A percentile compares a stretch with the other conserved stretches of the same genome.
Evolutionary conservation across 2,113 vertebrate species (phyloP).

Genomic region (Actenoides lindsayi): DNA sequence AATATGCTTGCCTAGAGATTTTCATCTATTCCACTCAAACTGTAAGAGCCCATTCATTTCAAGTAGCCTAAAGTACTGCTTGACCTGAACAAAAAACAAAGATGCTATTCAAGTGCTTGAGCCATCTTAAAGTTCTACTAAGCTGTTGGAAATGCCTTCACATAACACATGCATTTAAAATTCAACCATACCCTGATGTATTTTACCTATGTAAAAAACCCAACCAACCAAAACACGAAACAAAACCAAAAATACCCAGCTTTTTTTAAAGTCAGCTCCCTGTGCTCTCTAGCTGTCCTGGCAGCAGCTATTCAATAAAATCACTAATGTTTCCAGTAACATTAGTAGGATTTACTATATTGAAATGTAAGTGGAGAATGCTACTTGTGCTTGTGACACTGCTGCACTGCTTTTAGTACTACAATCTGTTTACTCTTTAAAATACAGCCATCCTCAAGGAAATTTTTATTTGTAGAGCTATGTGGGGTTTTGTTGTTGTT

Average conservation of each 20-base stretch:
- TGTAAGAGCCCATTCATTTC: background rate
- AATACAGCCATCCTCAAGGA: background rate
- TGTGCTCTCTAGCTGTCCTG: background rate
- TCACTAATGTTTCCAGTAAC: background rate
- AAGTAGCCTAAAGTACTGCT: constrained; percentile 2
- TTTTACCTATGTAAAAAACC: background rate
- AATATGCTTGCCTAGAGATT: background rate
- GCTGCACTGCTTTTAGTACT: background rate
- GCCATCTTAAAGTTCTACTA: background rate
- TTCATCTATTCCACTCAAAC: background rate
- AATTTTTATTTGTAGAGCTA: background rate
- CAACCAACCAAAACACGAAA: too few relatives aligned
- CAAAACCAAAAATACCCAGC: too few relatives aligned
- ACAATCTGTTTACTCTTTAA: background rate
- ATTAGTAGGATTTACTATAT: background rate
- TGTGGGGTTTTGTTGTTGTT: background rate
- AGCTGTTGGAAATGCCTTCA: background rate
- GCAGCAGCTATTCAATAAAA: background rate
- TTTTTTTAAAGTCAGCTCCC: background rate
- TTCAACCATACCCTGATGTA: background rate
- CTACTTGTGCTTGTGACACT: background rate
- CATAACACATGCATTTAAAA: background rate
- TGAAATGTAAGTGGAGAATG: background rate
- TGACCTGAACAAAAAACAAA: constrained; percentile 19
- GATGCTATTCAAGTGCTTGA: background rate